Evolutionary conservation across 2,797 vertebrate genomes (phyloP).

Genomic region (Artibeus jamaicensis): DNA sequence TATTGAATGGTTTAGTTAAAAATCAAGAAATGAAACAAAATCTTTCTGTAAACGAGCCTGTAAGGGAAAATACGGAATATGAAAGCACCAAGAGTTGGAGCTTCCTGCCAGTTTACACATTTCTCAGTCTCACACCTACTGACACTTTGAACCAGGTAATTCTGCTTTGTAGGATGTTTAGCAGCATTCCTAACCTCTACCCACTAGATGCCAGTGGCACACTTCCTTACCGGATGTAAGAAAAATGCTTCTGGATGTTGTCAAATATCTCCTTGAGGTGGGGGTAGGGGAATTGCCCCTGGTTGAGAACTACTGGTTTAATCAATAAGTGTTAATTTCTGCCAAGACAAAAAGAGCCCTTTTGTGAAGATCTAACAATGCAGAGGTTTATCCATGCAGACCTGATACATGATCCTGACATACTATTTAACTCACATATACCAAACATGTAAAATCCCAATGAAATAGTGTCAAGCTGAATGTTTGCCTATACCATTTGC

Average conservation of each 20-base stretch:
- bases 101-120: not conserved
- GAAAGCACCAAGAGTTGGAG: not conserved
- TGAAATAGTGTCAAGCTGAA: not conserved
- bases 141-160: not conserved
- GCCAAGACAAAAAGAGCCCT: not conserved
- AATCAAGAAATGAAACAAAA: not conserved
- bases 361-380: not conserved
- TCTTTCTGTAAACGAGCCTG: not conserved
- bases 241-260: not conserved
- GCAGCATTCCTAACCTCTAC: not conserved
- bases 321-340: not conserved
- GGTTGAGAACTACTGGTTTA: not conserved
- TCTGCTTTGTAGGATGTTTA: not conserved
- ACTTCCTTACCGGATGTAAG: not conserved
- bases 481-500: not conserved
- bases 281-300: not conserved
- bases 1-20: not conserved
- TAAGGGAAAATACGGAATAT: not conserved
- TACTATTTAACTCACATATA: not conserved
- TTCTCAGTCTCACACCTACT: not conserved
- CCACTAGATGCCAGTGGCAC: not conserved
- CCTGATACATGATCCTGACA: not conserved
- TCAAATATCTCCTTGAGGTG: not conserved
- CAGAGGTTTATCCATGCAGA: not conserved
- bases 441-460: not conserved